These are phyloP conservation scores for Drosophila emarginata DNA, from an alignment of 2,888 invertebrate genomes.

Conservation along the genomic window DNA sequence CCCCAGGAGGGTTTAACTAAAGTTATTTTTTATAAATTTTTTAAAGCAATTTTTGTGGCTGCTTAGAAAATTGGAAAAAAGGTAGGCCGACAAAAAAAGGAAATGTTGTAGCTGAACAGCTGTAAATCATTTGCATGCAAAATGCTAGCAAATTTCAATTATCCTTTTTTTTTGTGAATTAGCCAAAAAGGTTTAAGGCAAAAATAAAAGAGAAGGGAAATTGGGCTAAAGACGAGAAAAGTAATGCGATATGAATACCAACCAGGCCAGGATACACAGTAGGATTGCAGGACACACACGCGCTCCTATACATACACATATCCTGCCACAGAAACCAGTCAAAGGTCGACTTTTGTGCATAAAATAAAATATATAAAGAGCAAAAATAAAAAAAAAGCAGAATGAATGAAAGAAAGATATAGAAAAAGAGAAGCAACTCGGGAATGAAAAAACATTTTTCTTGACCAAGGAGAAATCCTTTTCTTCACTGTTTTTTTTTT, in stretches of 20 bases:
- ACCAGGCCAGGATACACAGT: conserved; percentile 12
- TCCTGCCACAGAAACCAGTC: conserved; percentile 30
- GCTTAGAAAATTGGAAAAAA: conserved; percentile 26
- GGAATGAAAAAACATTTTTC: conserved; percentile 48
- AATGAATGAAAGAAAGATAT: too few species aligned
- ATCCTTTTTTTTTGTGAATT: conserved; percentile 50
- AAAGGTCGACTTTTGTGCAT: conserved; percentile 60
- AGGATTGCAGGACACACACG: conserved; percentile 21
- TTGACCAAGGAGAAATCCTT: conserved; percentile 65
- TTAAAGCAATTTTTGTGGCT: conserved; percentile 57
- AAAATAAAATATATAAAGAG: conserved; percentile 45
- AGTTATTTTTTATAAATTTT: conserved; percentile 61
- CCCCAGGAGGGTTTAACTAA: conserved; percentile 34
- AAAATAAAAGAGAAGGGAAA: conserved; percentile 32
- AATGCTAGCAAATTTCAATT: conserved; percentile 63
- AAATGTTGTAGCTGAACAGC: conserved; percentile 39
- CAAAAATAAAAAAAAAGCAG: conserved; percentile 27
- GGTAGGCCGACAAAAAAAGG: background rate
- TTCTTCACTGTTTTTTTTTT: conserved; percentile 27
- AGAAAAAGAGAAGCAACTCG: too few species aligned
- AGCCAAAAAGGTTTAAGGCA: conserved; percentile 56
- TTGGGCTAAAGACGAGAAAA: conserved; percentile 41
- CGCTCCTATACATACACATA: conserved; percentile 23
- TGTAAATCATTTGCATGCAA: conserved; percentile 65
- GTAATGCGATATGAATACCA: conserved; percentile 54